Conservation (phyloP, 2,797 vertebrate species). For the Loriculus beryllinus region DNA sequence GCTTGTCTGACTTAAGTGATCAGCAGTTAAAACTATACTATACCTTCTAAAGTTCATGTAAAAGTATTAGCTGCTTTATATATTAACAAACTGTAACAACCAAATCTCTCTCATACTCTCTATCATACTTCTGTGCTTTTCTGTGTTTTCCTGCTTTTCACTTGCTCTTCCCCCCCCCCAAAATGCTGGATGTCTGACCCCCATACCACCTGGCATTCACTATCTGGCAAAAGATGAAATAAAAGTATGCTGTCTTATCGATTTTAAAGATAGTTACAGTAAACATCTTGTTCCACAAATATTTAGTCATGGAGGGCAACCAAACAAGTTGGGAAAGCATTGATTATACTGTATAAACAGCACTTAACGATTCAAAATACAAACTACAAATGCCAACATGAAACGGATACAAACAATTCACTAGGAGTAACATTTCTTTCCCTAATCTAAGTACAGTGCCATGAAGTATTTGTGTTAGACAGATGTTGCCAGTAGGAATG, state of each 20-base stretch:
- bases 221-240: conserved; percentile 65
- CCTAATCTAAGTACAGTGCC: conserved; percentile 58
- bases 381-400: conserved; percentile 64
- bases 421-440: conserved; percentile 62
- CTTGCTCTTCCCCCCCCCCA: neutral
- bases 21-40: conserved; percentile 47
- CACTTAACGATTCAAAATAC: conserved; percentile 72
- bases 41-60: conserved; percentile 49
- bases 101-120: conserved; percentile 34
- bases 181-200: conserved; percentile 36
- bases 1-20: neutral
- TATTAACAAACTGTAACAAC: conserved; percentile 51
- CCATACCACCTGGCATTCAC: conserved; percentile 44
- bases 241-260: conserved; percentile 56
- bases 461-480: conserved; percentile 50
- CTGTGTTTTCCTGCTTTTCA: neutral
- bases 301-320: conserved; percentile 69
- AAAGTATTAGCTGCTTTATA: conserved; percentile 51
- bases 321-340: conserved; percentile 66
- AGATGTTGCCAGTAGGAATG: conserved; percentile 57
- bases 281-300: conserved; percentile 73
- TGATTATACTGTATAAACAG: conserved; percentile 68
- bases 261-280: conserved; percentile 64
- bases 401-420: conserved; percentile 71
- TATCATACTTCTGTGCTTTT: conserved; percentile 43